phyloP scores from a whole-genome alignment of 2,113 vertebrate genomes.

The Circaetus gallicus region DNA sequence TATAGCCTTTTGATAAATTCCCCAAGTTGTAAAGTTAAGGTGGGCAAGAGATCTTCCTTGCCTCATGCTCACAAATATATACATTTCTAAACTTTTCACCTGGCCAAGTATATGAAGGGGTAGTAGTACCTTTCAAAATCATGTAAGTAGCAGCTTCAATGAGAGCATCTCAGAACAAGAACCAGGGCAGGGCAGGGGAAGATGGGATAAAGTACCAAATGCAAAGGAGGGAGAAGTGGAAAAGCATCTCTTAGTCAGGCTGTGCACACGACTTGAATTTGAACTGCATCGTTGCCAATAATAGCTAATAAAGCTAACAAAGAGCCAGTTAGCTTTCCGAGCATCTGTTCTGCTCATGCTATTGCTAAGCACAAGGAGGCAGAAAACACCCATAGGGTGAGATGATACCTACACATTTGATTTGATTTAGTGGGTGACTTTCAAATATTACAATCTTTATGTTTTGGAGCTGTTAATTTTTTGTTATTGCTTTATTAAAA shows the following conservation, averaged over 20 bases:
- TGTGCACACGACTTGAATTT: neutral
- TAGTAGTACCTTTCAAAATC: neutral
- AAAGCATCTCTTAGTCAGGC: neutral
- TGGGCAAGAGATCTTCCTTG: neutral
- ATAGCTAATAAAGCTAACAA: neutral
- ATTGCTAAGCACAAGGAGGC: neutral
- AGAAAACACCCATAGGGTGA: neutral
- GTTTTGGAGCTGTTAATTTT: neutral
- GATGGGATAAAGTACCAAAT: neutral
- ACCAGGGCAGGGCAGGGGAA: rapidly evolving
- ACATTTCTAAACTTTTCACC: neutral
- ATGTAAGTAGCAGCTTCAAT: neutral
- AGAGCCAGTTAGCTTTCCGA: neutral
- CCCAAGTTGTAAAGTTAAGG: neutral
- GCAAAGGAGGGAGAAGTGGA: neutral
- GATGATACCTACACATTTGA: neutral
- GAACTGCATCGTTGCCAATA: neutral
- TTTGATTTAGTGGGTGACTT: neutral
- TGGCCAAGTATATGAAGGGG: neutral
- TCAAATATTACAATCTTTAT: neutral
- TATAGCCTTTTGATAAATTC: neutral
- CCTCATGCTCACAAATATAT: neutral
- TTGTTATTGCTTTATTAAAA: neutral
- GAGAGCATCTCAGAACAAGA: neutral
- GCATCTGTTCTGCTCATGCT: neutral